phyloP scores from a whole-genome alignment of 2,797 vertebrate genomes.

The Pipistrellus pygmaeus region DNA sequence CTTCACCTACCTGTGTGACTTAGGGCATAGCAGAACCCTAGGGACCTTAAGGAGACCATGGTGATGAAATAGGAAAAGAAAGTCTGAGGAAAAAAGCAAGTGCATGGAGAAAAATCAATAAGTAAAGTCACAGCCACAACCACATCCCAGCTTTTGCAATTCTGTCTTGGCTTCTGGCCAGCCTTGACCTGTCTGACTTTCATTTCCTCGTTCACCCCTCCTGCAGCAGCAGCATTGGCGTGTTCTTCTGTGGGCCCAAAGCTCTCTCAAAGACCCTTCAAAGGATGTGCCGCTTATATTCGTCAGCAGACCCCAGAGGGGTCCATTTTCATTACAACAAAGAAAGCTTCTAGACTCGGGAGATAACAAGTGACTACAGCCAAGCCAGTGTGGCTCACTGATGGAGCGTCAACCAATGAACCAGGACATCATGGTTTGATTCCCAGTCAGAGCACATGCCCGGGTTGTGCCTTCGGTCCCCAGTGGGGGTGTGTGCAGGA shows the following conservation, averaged over 20 bases:
- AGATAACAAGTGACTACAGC: not conserved
- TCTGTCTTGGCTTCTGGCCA: not conserved
- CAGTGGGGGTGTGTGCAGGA: no score
- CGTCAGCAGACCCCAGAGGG: slow-evolving; percentile 89
- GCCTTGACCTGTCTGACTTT: not conserved
- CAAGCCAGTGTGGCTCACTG: not conserved
- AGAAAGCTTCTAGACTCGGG: slow-evolving; percentile 87
- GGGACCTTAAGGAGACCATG: not conserved
- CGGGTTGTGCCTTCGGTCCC: no score
- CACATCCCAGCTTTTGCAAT: not conserved
- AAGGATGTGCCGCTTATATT: slow-evolving; percentile 88
- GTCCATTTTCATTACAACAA: slow-evolving; percentile 91
- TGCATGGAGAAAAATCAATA: not conserved
- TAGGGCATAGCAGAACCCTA: not conserved
- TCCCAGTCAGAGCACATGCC: no score
- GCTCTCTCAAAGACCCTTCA: slow-evolving; percentile 88
- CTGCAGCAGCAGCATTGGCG: slow-evolving; percentile 87
- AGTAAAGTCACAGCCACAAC: not conserved
- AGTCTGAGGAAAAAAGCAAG: not conserved
- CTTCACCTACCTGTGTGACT: not conserved
- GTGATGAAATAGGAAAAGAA: not conserved
- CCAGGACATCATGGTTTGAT: no score
- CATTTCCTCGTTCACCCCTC: slow-evolving; percentile 51
- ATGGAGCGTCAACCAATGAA: no score
- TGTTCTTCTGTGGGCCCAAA: slow-evolving; percentile 90